Percentiles rank a stretch among this genome's conserved stretches.
Conservation (phyloP, 2,113 vertebrate species). For the Sakesphorus luctuosus region DNA sequence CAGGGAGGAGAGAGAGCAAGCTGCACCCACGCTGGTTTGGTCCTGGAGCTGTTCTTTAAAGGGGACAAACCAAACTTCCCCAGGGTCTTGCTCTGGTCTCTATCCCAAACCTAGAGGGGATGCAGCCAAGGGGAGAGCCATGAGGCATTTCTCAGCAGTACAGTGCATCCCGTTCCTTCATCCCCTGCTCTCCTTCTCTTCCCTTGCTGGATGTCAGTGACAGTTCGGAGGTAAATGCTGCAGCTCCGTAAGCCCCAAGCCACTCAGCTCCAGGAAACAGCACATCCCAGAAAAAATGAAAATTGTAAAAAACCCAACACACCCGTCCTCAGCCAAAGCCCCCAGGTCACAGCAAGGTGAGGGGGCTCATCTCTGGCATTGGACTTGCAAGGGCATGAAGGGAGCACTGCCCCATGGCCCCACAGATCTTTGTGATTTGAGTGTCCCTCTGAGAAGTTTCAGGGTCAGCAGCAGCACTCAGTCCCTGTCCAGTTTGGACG, state of each 20-base stretch:
- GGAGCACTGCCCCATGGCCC: neutral
- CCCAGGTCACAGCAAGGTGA: neutral
- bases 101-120: neutral
- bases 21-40: rapidly evolving
- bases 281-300: rapidly evolving
- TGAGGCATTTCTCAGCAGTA: rapidly evolving
- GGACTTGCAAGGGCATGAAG: neutral
- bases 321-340: neutral
- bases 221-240: neutral
- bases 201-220: rapidly evolving
- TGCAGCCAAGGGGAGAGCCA: rapidly evolving
- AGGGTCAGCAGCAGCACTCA: neutral
- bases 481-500: neutral
- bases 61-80: neutral
- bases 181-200: neutral
- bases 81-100: neutral
- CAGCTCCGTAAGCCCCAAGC: neutral
- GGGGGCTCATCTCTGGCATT: neutral
- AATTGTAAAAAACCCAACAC: neutral
- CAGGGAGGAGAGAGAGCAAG: neutral
- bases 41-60: neutral
- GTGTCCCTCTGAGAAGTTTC: neutral
- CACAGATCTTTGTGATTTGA: neutral
- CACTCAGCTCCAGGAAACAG: neutral
- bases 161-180: rapidly evolving